phyloP scores from a whole-genome alignment of 2,113 vertebrate species.

The Colius striatus region DNA sequence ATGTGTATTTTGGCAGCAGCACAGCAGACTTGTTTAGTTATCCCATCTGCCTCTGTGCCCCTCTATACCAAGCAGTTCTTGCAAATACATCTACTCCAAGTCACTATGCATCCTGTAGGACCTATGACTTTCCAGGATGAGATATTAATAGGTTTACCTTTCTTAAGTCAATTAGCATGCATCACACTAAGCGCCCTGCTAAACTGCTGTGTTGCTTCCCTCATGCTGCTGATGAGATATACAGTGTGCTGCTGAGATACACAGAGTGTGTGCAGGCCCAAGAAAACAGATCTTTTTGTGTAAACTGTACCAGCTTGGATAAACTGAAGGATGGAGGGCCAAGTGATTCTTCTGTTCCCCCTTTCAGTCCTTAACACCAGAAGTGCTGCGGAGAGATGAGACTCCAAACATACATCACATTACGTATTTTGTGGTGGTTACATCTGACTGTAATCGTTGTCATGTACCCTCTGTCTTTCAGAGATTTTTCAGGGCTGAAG shows the following conservation, averaged over 20 bases:
- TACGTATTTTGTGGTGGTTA: not conserved
- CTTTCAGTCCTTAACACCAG: fast-evolving
- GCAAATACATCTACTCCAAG: not conserved
- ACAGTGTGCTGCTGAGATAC: not conserved
- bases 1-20: not conserved
- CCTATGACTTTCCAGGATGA: not conserved
- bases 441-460: not conserved
- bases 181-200: not conserved
- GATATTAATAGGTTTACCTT: not conserved
- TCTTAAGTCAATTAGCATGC: not conserved
- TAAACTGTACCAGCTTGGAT: fast-evolving
- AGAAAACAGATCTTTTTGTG: not conserved
- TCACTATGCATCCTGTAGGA: not conserved
- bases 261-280: not conserved
- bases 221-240: not conserved
- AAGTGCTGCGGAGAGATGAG: not conserved
- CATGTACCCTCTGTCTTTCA: not conserved
- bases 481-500: not conserved
- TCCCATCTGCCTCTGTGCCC: not conserved
- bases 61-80: not conserved
- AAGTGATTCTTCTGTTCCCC: not conserved
- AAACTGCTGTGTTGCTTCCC: not conserved
- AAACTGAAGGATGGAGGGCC: not conserved
- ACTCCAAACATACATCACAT: not conserved
- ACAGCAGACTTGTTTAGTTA: not conserved